phyloP scores from a whole-genome alignment of 1,140 invertebrate species.

The Drosophila subpulchrella region DNA sequence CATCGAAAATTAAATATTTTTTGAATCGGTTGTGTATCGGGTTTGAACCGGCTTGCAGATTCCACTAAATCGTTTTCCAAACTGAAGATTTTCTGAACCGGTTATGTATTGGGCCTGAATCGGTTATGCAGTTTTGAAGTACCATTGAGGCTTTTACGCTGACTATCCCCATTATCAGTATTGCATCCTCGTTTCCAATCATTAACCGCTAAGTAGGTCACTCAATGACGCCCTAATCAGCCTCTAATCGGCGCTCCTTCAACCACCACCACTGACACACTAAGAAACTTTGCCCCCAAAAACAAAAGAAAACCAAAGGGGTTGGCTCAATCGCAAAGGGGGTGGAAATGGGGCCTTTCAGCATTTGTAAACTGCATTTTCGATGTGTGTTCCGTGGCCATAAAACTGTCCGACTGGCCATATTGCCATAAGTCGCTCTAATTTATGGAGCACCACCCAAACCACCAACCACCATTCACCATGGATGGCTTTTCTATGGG shows the following conservation, averaged over 20 bases:
- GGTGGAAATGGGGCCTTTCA: conserved; percentile 2
- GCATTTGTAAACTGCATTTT: conserved; percentile 37
- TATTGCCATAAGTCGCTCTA: conserved; percentile 58
- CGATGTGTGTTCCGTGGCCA: conserved; percentile 57
- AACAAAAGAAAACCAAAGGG: not conserved
- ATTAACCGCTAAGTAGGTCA: conserved; percentile 43
- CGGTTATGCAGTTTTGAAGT: not conserved
- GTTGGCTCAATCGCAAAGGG: not conserved
- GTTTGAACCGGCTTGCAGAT: no score
- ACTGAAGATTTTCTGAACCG: no score
- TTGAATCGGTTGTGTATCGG: not conserved
- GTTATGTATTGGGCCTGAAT: not conserved
- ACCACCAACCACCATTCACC: not conserved
- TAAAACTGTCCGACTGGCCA: conserved; percentile 69
- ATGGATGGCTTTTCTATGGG: conserved; percentile 3
- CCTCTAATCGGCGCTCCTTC: conserved; percentile 34
- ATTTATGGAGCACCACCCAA: conserved; percentile 57
- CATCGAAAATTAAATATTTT: not conserved
- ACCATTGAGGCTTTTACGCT: not conserved
- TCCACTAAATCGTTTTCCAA: no score
- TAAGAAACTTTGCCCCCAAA: conserved; percentile 14
- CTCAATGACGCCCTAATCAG: conserved; percentile 50
- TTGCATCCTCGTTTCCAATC: not conserved
- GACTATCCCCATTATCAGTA: not conserved
- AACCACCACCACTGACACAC: conserved; percentile 27